Evolutionary conservation across 2,888 invertebrate genomes (phyloP).

Genomic region (Cryptus viduatorius): DNA sequence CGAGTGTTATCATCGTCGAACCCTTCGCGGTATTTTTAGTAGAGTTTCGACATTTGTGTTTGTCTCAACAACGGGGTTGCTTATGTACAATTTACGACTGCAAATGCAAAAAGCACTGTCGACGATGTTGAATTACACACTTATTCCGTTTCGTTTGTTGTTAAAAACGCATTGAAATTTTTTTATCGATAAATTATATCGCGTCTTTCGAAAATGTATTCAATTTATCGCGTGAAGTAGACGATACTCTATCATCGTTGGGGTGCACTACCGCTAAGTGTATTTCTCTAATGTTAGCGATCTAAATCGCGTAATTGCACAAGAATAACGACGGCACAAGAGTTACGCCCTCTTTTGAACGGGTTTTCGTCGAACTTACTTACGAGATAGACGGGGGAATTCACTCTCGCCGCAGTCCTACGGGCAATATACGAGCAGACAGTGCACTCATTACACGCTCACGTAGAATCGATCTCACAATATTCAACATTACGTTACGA

Average conservation of each 20-base stretch:
- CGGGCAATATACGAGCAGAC: background rate
- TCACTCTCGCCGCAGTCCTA: background rate
- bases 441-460: too few species aligned
- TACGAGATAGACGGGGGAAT: background rate
- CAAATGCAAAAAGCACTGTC: background rate
- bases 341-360: background rate
- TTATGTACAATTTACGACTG: background rate
- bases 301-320: constrained; percentile 9
- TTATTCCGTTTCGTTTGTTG: background rate
- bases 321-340: background rate
- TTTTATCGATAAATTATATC: background rate
- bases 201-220: background rate
- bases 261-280: background rate
- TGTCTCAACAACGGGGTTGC: background rate
- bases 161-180: background rate
- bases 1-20: too few species aligned
- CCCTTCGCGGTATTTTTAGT: background rate
- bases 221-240: background rate
- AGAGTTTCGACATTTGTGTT: background rate
- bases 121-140: background rate
- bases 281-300: background rate
- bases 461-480: too few species aligned
- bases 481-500: too few species aligned
- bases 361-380: too few species aligned
- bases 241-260: background rate